Base-by-base conservation (phyloP, 2,888 invertebrate genomes). In the Urechis unicinctus region DNA sequence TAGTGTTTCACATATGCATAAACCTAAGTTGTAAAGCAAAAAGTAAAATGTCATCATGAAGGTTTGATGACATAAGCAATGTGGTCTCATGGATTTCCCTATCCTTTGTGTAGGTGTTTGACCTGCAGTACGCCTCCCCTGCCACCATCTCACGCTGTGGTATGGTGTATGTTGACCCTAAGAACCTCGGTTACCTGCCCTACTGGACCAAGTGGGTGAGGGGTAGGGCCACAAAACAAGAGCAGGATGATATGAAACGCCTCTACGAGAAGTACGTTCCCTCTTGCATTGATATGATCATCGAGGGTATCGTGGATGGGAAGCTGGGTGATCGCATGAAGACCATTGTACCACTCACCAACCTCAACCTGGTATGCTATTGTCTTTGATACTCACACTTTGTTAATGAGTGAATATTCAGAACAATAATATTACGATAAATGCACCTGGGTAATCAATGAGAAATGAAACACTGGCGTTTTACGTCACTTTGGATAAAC, bases 81-180 rank as follows among this genome's bases (percentile, higher is more conserved):
- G n/a, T n/a, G n/a, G n/a, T n/a, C n/a, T n/a, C n/a, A n/a, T n/a
- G n/a, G n/a, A n/a, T n/a, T n/a, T n/a, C n/a, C n/a, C n/a, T n/a
- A n/a, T n/a, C n/a, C n/a, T n/a, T n/a, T 92, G 53, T 91, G 91
- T 44, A 59, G 59, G 59, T 93, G 28, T 91, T 89, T 1, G 88
- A 92, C 78, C 81, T 94, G 60, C 86, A 87, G 75, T 91, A 87
- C 68, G 93, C 93, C 0, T 93, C 93, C 0, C 94, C 94, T 0
- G 92, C 93, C 0, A 93, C 91, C 0, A 90, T 94, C 2, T 92
- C 92, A 0, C 82, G 93, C 53, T 91, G 91, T 6, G 93, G 92
- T 31, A 92, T 94, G 91, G 91, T 94, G 9, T 94, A 86, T 69
- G 91, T 94, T 0, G 92, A 93, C 71, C 91, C 93, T 0, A 91